Evolutionary conservation across 2,888 invertebrate species (phyloP), one percentile per base, ranked within the genome.

Genomic region (Meliscaeva auricollis): DNA sequence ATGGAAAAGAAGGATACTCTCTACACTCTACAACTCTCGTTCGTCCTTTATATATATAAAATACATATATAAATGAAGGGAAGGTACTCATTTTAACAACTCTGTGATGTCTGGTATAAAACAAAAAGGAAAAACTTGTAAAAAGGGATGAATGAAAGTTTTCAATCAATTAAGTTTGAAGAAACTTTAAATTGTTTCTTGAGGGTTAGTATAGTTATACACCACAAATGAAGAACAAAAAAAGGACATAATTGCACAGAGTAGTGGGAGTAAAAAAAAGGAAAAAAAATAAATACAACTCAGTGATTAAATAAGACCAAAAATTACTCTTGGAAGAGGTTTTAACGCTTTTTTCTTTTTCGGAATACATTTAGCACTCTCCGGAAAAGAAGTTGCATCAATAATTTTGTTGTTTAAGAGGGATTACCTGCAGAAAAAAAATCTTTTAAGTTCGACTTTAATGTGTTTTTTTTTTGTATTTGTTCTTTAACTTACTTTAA

Each of bases 101-200:
- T 8, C 8, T 52, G 26, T 26, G 26, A 26, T 26, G 26, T 26
- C 26, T 26, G 26, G 2, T 26, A 4, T 9, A 20, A 56, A 56
- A 9, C 5, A 35, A 20, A 13, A 17, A 58, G 8, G 17, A 15
- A 35, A 35, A 35, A 20, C 22, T 22, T 38, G 35, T 58, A 38
- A 58, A 56, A 41, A 38, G 38, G 44, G 64, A 69, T 38, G 52
- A 48, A 22, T 75, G 69, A 76, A 76, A 68, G 68, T 69, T 76
- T 76, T 76, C 76, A 60, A 76, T 76, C 76, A 76, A 76, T 76
- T 76, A 69, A 76, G 58, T 76, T 68, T 52, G 8, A 69, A 60
- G 60, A 60, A 58, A 76, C 66, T 66, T 75, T 46, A 66, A 66
- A 58, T 66, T 48, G 41, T 60, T 60, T 69, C 69, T 76, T 30